These are phyloP conservation scores for Plagodis pulveraria DNA, from an alignment of 2,888 invertebrate genomes.

Conservation along the genomic window DNA sequence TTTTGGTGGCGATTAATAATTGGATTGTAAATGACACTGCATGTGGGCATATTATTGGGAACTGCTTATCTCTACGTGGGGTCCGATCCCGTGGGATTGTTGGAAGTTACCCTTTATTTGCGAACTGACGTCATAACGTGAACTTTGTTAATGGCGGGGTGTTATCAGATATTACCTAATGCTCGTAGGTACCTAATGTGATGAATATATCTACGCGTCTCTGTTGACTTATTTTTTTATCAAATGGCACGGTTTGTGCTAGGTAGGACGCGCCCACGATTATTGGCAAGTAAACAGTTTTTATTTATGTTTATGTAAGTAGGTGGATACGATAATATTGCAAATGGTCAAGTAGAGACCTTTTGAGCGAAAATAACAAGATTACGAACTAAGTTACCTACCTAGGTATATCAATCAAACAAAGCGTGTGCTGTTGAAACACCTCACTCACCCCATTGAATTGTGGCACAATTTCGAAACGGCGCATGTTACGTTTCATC, in stretches of 20 bases:
- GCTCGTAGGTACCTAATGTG: too few species aligned
- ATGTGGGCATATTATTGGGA: slow-evolving; percentile 78
- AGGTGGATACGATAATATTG: slow-evolving; percentile 38
- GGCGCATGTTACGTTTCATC: slow-evolving; percentile 63
- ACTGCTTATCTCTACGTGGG: slow-evolving; percentile 77
- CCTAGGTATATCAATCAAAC: slow-evolving; percentile 70
- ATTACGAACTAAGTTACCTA: slow-evolving; percentile 60
- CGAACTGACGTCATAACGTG: slow-evolving; percentile 24
- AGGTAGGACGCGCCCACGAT: too few species aligned
- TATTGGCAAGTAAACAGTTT: too few species aligned
- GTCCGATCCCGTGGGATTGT: slow-evolving; percentile 78
- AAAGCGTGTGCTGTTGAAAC: slow-evolving; percentile 69
- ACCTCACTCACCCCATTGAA: neutral
- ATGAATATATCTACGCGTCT: too few species aligned
- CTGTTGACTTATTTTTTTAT: too few species aligned
- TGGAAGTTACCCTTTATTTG: slow-evolving; percentile 63
- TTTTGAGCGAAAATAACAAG: slow-evolving; percentile 57
- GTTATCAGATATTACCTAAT: neutral
- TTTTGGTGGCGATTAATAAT: slow-evolving; percentile 51
- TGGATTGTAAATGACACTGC: slow-evolving; percentile 65
- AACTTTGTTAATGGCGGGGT: neutral
- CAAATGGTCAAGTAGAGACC: slow-evolving; percentile 58
- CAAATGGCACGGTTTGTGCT: too few species aligned
- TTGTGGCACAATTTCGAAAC: slow-evolving; percentile 67
- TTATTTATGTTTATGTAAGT: neutral